Evolutionary conservation across 2,113 vertebrate species (phyloP).

Genomic region (Sclerurus mexicanus): DNA sequence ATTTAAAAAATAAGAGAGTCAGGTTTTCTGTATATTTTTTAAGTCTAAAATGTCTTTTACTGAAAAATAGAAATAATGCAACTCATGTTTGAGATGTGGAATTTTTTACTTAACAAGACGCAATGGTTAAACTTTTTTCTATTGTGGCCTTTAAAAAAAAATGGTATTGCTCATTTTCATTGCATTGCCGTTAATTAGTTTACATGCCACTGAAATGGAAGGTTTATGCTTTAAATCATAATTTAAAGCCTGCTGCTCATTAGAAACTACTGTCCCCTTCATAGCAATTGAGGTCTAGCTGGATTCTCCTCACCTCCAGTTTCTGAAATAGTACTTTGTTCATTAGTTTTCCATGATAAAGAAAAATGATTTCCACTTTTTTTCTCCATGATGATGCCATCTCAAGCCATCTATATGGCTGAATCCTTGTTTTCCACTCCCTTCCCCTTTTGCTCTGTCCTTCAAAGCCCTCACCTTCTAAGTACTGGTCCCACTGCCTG

Average conservation of each 20-base stretch:
- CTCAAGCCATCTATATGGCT: not conserved
- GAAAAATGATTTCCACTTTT: not conserved
- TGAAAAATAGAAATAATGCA: not conserved
- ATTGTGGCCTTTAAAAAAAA: not conserved
- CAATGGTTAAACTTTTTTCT: not conserved
- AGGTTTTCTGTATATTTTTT: not conserved
- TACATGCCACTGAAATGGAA: not conserved
- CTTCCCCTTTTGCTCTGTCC: not conserved
- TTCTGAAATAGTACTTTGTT: not conserved
- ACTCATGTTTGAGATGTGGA: not conserved
- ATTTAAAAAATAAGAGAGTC: not conserved
- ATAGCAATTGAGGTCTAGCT: not conserved
- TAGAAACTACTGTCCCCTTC: not conserved
- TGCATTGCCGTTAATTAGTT: not conserved
- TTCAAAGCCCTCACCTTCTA: not conserved
- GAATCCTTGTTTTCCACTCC: not conserved
- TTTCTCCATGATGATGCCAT: not conserved
- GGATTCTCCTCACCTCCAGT: not conserved
- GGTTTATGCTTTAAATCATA: not conserved
- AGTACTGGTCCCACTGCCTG: not conserved
- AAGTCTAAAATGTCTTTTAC: not conserved
- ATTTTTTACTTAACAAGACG: not conserved
- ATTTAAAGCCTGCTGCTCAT: not conserved
- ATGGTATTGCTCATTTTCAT: not conserved
- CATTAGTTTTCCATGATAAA: not conserved